Percentiles rank a stretch among this genome's conserved stretches.
Evolutionary conservation across 2,797 vertebrate species (phyloP).

Genomic region (Anableps anableps): DNA sequence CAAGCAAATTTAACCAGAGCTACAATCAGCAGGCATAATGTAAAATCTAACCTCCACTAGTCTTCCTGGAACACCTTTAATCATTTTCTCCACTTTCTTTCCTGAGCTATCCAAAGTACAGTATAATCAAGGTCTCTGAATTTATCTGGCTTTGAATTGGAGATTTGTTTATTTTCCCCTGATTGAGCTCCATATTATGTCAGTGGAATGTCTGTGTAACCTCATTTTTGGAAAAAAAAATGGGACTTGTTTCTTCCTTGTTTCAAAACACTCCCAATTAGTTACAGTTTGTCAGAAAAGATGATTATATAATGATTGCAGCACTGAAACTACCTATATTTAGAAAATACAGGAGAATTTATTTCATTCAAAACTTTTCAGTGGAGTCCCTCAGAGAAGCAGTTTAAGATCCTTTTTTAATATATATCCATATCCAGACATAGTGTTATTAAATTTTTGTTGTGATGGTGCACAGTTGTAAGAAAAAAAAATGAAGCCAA

Average conservation of each 20-base stretch:
- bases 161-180: neutral
- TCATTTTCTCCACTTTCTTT: neutral
- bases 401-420: neutral
- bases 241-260: neutral
- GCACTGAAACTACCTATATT: neutral
- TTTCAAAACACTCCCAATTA: neutral
- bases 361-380: neutral
- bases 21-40: neutral
- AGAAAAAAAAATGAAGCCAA: neutral
- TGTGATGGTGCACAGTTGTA: neutral
- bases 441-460: neutral
- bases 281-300: neutral
- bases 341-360: neutral
- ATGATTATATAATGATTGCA: neutral
- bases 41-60: neutral
- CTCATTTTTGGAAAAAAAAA: neutral
- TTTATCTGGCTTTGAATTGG: neutral
- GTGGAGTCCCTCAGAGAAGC: neutral
- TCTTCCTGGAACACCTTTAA: neutral
- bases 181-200: conserved; percentile 1
- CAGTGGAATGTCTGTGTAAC: neutral
- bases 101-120: neutral
- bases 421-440: neutral
- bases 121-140: neutral
- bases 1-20: neutral